Percentiles rank a stretch among this genome's conserved stretches.
Evolutionary conservation across 2,113 vertebrate species (phyloP).

Genomic region (Calyptomena viridis): DNA sequence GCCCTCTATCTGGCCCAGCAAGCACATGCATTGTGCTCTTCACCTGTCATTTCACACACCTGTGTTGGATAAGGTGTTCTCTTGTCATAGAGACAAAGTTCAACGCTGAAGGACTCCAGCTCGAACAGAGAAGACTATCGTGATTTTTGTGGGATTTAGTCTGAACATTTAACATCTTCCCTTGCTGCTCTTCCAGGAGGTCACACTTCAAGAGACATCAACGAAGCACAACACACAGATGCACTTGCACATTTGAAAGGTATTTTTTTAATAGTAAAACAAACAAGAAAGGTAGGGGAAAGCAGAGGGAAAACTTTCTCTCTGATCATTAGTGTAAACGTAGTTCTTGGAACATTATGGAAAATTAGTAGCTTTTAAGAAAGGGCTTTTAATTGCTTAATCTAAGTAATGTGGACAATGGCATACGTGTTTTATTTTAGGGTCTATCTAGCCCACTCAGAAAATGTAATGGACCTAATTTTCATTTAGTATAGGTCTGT

Average conservation of each 20-base stretch:
- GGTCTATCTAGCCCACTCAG: slow-evolving; percentile 79
- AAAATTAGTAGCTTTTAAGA: slow-evolving; percentile 77
- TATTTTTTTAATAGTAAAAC: slow-evolving; percentile 9
- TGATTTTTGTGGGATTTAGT: not conserved
- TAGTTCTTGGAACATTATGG: slow-evolving; percentile 63
- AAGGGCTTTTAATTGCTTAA: slow-evolving; percentile 84
- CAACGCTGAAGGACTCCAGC: not conserved
- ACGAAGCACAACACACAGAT: not conserved
- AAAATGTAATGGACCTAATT: slow-evolving; percentile 86
- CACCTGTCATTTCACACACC: not conserved
- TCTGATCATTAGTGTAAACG: slow-evolving; percentile 61
- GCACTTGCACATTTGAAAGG: not conserved
- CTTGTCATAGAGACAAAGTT: not conserved
- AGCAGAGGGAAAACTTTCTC: not conserved
- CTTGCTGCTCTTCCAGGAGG: not conserved
- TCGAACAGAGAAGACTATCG: not conserved
- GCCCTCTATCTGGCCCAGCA: not conserved
- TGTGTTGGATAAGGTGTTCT: not conserved
- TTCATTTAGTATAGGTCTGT: slow-evolving; percentile 86
- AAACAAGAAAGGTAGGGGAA: slow-evolving; percentile 29
- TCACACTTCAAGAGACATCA: not conserved
- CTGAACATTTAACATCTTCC: not conserved
- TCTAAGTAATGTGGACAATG: slow-evolving; percentile 79
- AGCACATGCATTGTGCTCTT: not conserved
- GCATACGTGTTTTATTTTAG: slow-evolving; percentile 84